Base-by-base conservation (phyloP, 2,888 invertebrate species). In the Piscicola geometra region DNA sequence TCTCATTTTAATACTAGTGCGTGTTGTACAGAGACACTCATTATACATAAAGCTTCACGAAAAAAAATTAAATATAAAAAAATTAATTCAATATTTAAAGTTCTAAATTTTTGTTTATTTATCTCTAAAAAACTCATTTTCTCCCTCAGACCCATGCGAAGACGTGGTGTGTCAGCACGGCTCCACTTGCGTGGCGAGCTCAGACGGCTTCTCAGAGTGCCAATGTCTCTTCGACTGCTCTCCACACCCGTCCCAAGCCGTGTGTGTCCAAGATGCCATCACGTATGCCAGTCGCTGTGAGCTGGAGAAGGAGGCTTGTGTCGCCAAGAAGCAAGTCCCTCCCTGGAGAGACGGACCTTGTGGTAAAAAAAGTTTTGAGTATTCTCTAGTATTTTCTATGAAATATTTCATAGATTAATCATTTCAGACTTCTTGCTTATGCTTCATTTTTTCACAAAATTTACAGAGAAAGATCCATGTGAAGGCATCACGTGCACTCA, bases 191-290 rank as follows among this genome's bases (percentile, higher is more conserved):
- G 50, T 71, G 28, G 50, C 52, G 2, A 33, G 15, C 9, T 21
- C 35, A 1, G 32, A 47, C 3, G 50, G 50, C 21, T 21, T 15
- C 28, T 50, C 71, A 21, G 28, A 28, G 15, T 71, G 71, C 52
- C 71, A 52, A 33, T 71, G 71, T 28, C 33, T 47, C 47, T 69
- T 69, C 28, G 36, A 69, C 21, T 69, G 69, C 69, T n/a, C 9
- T 21, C 12, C 25, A 3, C 15, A 56, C 3, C 15, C 21, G 60
- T 5, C 21, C 9, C 3, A 56, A n/a, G n/a, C 9, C 3, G 12
- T 56, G 60, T 56, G 60, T 56, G 60, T 9, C 71, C 18, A 1
- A 18, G 71, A 71, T 41, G 71, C 50, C 15, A 25, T n/a, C 28
- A 71, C 71, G 0, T 71, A 71, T n/a, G 28, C 21, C 1, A 71